Evolutionary conservation across 2,113 vertebrate species (phyloP), one percentile per base, ranked within the genome.

Genomic region (Channa argus): DNA sequence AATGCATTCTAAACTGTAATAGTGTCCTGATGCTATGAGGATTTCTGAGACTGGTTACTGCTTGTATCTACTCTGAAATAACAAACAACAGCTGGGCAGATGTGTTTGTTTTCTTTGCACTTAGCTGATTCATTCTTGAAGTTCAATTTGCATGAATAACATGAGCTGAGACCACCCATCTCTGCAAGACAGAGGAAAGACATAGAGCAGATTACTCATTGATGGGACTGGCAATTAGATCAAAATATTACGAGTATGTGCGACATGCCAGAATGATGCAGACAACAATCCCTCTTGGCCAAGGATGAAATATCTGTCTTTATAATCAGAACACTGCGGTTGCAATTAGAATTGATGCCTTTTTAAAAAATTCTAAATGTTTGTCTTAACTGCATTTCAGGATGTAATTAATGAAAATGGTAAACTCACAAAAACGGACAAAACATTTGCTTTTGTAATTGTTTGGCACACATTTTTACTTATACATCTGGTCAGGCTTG

Each of bases 71-170:
- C 53, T 4, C 47, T 33, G 61, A 75, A 69, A 63, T 52, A 67
- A 56, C 74, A 74, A 14, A 65, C 52, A 58, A 45, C 71, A 86
- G 77, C 80, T 86, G 83, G 38, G 54, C 60, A 55, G 62, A 73
- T 0, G 71, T 38, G 52, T 79, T 77, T 86, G 47, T 84, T 84
- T 79, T 73, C 71, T 70, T 66, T 56, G 54, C 38, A 3, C 41
- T 66, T 55, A 13, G 77, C 65, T 63, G 77, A 61, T 45, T 76
- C 83, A 53, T 70, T 45, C 66, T 47, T 77, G 24, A 0, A 15
- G 38, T 41, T 71, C 34, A 24, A 59, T 43, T 41, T 47, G 15
- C 55, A 58, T 55, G 43, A 74, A 55, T 49, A 66, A 51, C 53
- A 50, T 1, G 43, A 80, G 63, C 52, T 8, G 62, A 74, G 44